Percentiles rank a stretch among this genome's conserved stretches.
Evolutionary conservation across 92 coral and sea anemone species (phyloP).

Genomic region (Phymanthus crucifer): DNA sequence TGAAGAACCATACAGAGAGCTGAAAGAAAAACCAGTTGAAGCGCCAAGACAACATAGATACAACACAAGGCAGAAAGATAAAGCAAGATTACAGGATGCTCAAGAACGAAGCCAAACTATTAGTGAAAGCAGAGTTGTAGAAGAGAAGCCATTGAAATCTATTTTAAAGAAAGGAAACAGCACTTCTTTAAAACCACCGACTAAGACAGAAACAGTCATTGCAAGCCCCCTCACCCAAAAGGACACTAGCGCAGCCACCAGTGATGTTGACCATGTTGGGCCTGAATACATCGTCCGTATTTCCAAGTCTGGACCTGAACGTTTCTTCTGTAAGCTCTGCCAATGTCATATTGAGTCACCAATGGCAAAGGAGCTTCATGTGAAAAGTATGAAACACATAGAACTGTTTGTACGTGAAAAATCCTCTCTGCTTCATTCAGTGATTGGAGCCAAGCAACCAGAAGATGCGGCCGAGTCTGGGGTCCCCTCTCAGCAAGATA

Average conservation of each 20-base stretch:
- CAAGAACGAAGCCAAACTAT: not conserved
- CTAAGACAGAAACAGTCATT: constrained; percentile 12
- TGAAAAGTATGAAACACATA: constrained; percentile 89
- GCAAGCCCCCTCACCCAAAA: not conserved
- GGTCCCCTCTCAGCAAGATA: not conserved
- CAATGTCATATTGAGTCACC: constrained; percentile 80
- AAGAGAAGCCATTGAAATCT: constrained; percentile 70
- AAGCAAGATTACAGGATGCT: not conserved
- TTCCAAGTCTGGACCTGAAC: constrained; percentile 56
- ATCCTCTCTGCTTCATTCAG: constrained; percentile 71
- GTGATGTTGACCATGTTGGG: constrained; percentile 62
- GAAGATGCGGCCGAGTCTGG: not conserved
- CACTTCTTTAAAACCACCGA: constrained; percentile 18
- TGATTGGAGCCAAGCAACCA: constrained; percentile 35
- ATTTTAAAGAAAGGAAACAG: constrained; percentile 65
- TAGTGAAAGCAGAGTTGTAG: not conserved
- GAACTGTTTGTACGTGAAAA: constrained; percentile 88
- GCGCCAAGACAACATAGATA: not conserved
- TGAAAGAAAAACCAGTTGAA: not conserved
- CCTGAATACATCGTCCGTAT: constrained; percentile 77
- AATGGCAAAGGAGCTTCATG: constrained; percentile 89
- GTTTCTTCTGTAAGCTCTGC: constrained; percentile 83
- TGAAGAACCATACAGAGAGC: not conserved
- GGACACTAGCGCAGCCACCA: constrained; percentile 8
- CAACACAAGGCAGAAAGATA: not conserved